Conservation (phyloP, 2,113 vertebrate species). For the Colaptes auratus region DNA sequence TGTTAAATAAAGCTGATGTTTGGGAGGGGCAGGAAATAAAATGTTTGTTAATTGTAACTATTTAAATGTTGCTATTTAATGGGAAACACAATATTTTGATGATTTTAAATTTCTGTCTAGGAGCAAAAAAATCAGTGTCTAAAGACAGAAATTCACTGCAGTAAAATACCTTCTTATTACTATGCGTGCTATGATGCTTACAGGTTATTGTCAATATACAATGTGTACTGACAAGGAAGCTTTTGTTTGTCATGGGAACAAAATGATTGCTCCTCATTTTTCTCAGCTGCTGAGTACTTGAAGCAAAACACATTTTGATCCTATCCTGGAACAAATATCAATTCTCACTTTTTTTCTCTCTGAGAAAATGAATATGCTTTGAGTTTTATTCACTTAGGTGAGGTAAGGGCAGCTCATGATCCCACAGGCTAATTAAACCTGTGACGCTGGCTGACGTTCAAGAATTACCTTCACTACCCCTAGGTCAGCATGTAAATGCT, state of each 20-base stretch:
- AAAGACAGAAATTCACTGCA: neutral
- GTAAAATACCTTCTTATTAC: neutral
- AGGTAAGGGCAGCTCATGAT: neutral
- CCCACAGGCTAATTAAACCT: neutral
- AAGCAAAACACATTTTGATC: slow-evolving; percentile 7
- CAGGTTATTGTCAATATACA: slow-evolving; percentile 18
- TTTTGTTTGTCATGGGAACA: slow-evolving; percentile 60
- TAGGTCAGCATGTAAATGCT: neutral
- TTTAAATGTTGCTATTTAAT: neutral
- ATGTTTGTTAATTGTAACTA: neutral
- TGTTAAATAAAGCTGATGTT: neutral
- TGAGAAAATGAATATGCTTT: slow-evolving; percentile 46
- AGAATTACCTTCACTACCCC: neutral
- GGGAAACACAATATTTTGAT: neutral
- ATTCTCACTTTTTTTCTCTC: slow-evolving; percentile 15
- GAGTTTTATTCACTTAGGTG: neutral
- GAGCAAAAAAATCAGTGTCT: neutral
- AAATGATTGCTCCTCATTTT: slow-evolving; percentile 24
- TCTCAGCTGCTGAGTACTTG: slow-evolving; percentile 33
- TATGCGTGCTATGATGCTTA: neutral
- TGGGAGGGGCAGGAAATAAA: neutral
- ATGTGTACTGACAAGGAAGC: slow-evolving; percentile 5
- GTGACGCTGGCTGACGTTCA: neutral
- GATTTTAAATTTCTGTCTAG: neutral
- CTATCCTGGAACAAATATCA: slow-evolving; percentile 49